A percentile compares a stretch with the other conserved stretches of the same genome.
Evolutionary conservation across 2,797 vertebrate genomes (phyloP).

Genomic region (Pseudotriccus pelzelni): DNA sequence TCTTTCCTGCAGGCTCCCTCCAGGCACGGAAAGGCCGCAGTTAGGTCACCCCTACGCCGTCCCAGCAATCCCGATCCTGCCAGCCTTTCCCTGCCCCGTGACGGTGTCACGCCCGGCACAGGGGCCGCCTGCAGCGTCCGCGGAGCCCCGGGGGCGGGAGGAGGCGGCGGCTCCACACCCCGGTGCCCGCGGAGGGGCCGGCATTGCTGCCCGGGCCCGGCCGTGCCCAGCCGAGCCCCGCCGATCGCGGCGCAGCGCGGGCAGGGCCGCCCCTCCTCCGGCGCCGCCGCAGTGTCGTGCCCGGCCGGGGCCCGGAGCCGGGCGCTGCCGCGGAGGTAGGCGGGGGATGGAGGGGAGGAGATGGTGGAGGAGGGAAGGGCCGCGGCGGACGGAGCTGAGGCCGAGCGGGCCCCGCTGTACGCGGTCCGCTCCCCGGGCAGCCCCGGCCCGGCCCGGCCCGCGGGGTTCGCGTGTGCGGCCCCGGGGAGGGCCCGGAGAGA

Average conservation of each 20-base stretch:
- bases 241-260: no score
- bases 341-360: not conserved
- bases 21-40: not conserved
- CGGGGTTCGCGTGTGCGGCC: not conserved
- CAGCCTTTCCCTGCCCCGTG: not conserved
- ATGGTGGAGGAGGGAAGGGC: not conserved
- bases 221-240: no score
- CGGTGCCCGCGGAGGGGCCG: no score
- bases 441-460: not conserved
- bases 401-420: not conserved
- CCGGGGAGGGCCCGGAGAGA: not conserved
- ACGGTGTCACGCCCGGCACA: not conserved
- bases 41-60: no score
- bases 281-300: no score
- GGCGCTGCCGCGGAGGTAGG: not conserved
- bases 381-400: no score
- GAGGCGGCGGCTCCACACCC: not conserved
- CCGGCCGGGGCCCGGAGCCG: not conserved
- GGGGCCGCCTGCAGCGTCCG: no score
- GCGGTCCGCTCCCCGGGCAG: not conserved
- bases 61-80: not conserved
- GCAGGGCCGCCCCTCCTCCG: not conserved
- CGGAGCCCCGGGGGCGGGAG: no score
- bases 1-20: not conserved
- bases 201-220: no score